A percentile compares a stretch with the other conserved stretches of the same genome.
Evolutionary conservation across 2,797 vertebrate genomes (phyloP).

Genomic region (Acomys russatus): DNA sequence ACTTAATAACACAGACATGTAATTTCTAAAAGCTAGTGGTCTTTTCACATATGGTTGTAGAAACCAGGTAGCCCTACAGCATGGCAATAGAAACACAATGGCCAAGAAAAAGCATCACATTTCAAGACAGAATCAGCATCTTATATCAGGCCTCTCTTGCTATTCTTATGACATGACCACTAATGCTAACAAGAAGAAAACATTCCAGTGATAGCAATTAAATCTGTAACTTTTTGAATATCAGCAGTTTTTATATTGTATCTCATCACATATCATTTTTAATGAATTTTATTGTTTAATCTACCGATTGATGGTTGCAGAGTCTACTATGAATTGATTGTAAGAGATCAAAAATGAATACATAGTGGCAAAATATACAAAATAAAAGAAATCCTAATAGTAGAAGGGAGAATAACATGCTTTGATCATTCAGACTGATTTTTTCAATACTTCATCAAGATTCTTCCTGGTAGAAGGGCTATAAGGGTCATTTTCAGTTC

Average conservation of each 20-base stretch:
- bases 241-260: neutral
- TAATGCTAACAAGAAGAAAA: neutral
- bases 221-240: neutral
- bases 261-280: neutral
- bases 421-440: neutral
- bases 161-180: too few species aligned
- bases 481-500: neutral
- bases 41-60: neutral
- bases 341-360: slow-evolving; percentile 15
- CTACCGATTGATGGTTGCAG: neutral
- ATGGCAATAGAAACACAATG: too few species aligned
- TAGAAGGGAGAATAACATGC: neutral
- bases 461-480: neutral
- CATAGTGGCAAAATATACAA: neutral
- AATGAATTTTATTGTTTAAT: neutral
- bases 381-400: neutral
- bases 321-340: neutral
- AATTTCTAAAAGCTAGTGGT: neutral
- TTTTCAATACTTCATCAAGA: neutral
- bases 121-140: neutral
- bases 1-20: neutral
- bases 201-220: neutral
- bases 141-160: neutral
- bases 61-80: neutral
- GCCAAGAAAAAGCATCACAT: neutral